Evolutionary conservation across 2,797 vertebrate genomes (phyloP).

Genomic region (Clarias platycephalus): DNA sequence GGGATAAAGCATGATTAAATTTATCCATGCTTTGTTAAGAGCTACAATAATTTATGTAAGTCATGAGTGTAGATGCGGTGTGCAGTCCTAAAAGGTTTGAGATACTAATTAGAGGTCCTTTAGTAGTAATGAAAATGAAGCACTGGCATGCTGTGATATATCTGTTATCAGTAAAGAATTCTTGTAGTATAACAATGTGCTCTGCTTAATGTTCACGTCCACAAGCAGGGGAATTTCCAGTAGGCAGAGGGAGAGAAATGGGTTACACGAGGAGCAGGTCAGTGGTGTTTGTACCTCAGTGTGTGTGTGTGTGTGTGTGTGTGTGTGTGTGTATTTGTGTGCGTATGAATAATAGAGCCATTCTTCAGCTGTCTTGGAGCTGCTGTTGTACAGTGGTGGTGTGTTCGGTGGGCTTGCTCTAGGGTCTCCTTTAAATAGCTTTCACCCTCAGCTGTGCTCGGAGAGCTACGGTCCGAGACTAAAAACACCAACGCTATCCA

Average conservation of each 20-base stretch:
- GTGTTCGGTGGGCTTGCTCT: constrained; percentile 52
- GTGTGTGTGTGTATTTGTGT: constrained; percentile 46
- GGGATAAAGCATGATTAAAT: constrained; percentile 41
- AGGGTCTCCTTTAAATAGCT: constrained; percentile 57
- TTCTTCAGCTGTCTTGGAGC: constrained; percentile 68
- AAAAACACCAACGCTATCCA: constrained; percentile 24
- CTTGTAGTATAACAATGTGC: constrained; percentile 41
- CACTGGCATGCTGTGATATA: constrained; percentile 24
- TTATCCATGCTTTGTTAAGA: constrained; percentile 46
- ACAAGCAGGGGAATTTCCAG: constrained; percentile 49
- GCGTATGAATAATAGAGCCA: constrained; percentile 75
- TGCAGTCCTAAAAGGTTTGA: constrained; percentile 34
- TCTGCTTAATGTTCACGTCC: constrained; percentile 53
- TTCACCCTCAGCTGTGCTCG: constrained; percentile 45
- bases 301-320: constrained; percentile 37
- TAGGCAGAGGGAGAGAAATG: constrained; percentile 40
- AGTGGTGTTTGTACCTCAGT: constrained; percentile 53
- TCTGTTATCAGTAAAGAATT: constrained; percentile 35
- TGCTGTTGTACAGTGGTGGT: constrained; percentile 55
- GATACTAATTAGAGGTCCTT: constrained; percentile 42
- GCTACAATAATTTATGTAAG: constrained; percentile 36
- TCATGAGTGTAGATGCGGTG: constrained; percentile 29
- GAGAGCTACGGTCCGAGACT: constrained; percentile 5
- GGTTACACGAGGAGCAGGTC: constrained; percentile 50
- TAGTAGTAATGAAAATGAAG: constrained; percentile 24